Conservation (phyloP, 1,140 invertebrate genomes). For the Mylabris phalerata region DNA sequence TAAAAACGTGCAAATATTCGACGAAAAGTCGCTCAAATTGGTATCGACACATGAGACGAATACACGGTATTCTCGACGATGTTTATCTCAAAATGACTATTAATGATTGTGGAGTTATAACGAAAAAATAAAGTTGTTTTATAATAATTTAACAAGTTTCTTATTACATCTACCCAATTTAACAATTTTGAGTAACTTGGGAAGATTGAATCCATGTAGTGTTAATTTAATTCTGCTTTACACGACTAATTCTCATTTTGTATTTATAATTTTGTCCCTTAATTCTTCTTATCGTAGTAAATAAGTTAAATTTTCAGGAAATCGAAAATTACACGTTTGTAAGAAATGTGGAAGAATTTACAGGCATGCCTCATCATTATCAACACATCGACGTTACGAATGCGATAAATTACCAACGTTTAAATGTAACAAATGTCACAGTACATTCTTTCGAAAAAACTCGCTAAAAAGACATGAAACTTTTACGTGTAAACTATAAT, state of each 20-base stretch:
- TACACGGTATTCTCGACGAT: background rate
- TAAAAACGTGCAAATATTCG: background rate
- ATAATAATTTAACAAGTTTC: too few relatives aligned
- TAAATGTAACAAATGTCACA: background rate
- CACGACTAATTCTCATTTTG: too few relatives aligned
- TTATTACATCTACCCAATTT: too few relatives aligned
- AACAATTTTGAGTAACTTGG: too few relatives aligned
- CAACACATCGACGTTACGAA: slow-evolving; percentile 43
- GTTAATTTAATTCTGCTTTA: too few relatives aligned
- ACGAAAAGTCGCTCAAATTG: slow-evolving; percentile 8
- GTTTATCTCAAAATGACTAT: background rate
- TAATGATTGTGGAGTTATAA: background rate
- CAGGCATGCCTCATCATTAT: slow-evolving; percentile 48
- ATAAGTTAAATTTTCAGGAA: too few relatives aligned
- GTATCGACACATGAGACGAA: slow-evolving; percentile 7
- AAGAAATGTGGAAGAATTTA: slow-evolving; percentile 44
- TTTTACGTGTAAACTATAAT: too few relatives aligned
- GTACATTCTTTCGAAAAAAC: background rate
- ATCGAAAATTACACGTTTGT: slow-evolving; percentile 2
- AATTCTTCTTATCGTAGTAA: too few relatives aligned
- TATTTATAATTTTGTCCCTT: too few relatives aligned
- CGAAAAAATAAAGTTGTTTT: background rate
- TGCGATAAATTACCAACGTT: background rate
- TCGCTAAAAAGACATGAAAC: background rate
- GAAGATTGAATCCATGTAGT: too few relatives aligned